These are phyloP conservation scores for Teleopsis dalmanni DNA, from an alignment of 1,140 invertebrate species.

Conservation along the genomic window DNA sequence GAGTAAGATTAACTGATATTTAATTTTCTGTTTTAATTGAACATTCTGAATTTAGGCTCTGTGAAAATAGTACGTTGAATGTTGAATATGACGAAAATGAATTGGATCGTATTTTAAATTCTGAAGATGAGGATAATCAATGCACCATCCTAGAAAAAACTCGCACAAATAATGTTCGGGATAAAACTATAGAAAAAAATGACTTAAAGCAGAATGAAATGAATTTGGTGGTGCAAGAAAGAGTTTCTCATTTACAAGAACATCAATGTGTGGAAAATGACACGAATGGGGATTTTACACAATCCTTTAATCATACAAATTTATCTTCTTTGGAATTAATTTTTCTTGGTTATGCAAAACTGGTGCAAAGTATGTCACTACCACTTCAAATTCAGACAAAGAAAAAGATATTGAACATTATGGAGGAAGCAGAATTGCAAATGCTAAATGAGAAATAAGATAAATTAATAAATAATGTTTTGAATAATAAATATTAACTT, in stretches of 20 bases:
- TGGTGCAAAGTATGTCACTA: slow-evolving; percentile 11
- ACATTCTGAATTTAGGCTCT: no score
- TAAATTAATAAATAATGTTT: neutral
- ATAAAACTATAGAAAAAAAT: neutral
- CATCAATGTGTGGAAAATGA: neutral
- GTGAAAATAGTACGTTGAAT: no score
- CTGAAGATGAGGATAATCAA: neutral
- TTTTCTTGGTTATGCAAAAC: slow-evolving; percentile 13
- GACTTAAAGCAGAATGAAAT: neutral
- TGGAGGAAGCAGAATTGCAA: slow-evolving; percentile 13
- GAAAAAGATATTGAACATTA: slow-evolving; percentile 12
- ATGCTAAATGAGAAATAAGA: slow-evolving; percentile 3
- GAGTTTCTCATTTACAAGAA: neutral
- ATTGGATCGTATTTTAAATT: neutral
- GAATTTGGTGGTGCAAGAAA: neutral
- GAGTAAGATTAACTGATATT: slow-evolving; percentile 1
- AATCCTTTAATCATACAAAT: no score
- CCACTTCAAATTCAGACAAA: slow-evolving; percentile 6
- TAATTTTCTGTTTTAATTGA: no score
- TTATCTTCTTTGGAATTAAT: slow-evolving; percentile 12
- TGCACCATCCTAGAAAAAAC: neutral
- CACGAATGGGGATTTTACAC: neutral
- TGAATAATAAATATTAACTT: neutral
- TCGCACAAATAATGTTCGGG: no score
- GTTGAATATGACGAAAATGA: slow-evolving; percentile 1